Conservation (phyloP, 2,888 invertebrate species). For the Epistrophe grossulariae region DNA sequence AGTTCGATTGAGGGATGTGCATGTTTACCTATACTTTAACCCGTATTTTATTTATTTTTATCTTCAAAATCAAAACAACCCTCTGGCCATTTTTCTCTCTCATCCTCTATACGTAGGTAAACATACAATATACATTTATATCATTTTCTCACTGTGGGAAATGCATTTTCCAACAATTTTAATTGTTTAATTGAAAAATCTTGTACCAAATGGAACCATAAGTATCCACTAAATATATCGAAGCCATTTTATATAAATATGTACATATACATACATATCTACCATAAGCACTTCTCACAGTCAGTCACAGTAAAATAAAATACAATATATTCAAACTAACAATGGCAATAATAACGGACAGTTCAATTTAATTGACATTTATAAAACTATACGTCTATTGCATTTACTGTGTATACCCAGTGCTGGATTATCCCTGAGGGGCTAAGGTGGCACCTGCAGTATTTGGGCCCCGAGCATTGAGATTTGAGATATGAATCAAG, state of each 20-base stretch:
- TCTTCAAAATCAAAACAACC: constrained; percentile 25
- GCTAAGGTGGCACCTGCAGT: neutral
- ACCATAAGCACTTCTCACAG: constrained; percentile 16
- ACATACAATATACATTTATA: neutral
- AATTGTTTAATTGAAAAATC: constrained; percentile 72
- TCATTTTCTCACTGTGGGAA: constrained; percentile 19
- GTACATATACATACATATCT: too few species aligned
- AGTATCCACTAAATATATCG: constrained; percentile 6
- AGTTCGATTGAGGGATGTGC: neutral
- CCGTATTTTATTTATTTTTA: constrained; percentile 23
- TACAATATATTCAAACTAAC: constrained; percentile 10
- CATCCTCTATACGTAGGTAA: too few species aligned
- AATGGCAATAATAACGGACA: constrained; percentile 51
- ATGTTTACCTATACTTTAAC: neutral
- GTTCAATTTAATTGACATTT: constrained; percentile 74
- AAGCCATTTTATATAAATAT: neutral
- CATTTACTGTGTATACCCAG: constrained; percentile 37
- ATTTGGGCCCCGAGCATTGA: neutral
- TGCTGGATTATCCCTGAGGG: constrained; percentile 6
- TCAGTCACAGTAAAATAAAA: constrained; percentile 19
- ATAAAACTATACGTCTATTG: constrained; percentile 53
- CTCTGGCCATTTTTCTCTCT: neutral
- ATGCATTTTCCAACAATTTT: constrained; percentile 50
- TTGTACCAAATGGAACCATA: constrained; percentile 52
- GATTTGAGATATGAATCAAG: too few species aligned